Percentiles rank a stretch among this genome's conserved stretches.
These are phyloP conservation scores for Melikaiella ostensackeni DNA, from an alignment of 2,888 invertebrate genomes.

Conservation along the genomic window DNA sequence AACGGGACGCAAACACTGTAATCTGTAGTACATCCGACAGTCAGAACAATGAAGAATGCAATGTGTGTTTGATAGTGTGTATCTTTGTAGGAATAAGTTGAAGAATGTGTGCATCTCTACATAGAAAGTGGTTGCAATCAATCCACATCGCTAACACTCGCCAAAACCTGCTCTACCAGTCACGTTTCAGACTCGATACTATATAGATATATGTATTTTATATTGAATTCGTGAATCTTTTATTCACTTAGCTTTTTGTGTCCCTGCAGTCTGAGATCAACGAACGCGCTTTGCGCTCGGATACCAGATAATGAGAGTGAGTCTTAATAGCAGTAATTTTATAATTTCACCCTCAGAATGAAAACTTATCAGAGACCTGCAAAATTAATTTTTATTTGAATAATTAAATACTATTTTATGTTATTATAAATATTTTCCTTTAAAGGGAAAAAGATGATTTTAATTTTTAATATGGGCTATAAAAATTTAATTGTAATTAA, in stretches of 20 bases:
- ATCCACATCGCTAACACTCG: conserved; percentile 24
- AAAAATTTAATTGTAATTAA: no score
- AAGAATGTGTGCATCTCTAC: conserved; percentile 23
- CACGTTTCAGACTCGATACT: conserved; percentile 17
- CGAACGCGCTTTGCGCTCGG: conserved; percentile 32
- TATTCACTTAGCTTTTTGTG: conserved; percentile 26
- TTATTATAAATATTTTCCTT: no score
- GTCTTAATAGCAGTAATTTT: conserved; percentile 18
- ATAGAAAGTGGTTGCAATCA: conserved; percentile 30
- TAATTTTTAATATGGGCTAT: no score
- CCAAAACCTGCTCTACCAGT: conserved; percentile 36
- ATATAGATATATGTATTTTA: conserved; percentile 20
- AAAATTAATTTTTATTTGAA: no score
- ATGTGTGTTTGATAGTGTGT: neutral
- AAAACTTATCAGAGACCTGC: neutral
- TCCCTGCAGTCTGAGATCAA: conserved; percentile 28
- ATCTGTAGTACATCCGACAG: neutral
- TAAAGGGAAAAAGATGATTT: no score
- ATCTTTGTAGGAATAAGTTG: conserved; percentile 26
- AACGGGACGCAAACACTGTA: neutral
- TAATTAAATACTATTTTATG: neutral
- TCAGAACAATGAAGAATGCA: conserved; percentile 13
- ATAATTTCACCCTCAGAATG: neutral
- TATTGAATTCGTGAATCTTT: conserved; percentile 27
- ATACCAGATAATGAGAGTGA: conserved; percentile 17